Evolutionary conservation across 2,797 vertebrate species (phyloP).

Genomic region (Amniataba percoides): DNA sequence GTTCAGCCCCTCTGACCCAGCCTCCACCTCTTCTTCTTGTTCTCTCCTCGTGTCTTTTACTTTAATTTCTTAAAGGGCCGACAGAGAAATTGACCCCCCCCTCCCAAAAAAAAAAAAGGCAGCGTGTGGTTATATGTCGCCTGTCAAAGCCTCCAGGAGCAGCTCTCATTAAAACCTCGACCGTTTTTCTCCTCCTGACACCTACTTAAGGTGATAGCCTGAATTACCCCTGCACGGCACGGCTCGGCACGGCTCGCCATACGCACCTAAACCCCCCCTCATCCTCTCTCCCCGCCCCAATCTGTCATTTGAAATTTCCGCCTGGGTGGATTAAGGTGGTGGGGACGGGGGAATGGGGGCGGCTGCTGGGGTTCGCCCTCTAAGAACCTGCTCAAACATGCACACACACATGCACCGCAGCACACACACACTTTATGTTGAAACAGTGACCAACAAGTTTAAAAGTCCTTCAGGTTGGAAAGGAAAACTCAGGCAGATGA

Average conservation of each 20-base stretch:
- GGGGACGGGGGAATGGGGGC: conserved; percentile 28
- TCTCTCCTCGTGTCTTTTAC: conserved; percentile 45
- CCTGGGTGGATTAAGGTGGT: conserved; percentile 61
- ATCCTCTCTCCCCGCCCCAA: conserved; percentile 31
- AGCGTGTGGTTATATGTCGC: conserved; percentile 57
- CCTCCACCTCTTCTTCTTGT: conserved; percentile 19
- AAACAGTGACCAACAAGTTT: neutral
- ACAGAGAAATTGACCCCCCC: conserved; percentile 41
- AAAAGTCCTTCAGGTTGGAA: conserved; percentile 36
- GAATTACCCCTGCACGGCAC: conserved; percentile 58
- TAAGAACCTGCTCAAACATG: conserved; percentile 28
- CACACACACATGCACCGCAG: conserved; percentile 7
- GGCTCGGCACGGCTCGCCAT: conserved; percentile 26
- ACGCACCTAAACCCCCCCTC: conserved; percentile 14
- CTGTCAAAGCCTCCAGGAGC: conserved; percentile 66
- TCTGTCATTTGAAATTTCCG: conserved; percentile 76
- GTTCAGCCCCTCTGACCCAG: conserved; percentile 1
- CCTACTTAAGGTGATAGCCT: conserved; percentile 80
- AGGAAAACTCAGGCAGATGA: neutral
- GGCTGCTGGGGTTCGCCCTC: conserved; percentile 26
- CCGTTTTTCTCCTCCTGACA: conserved; percentile 76
- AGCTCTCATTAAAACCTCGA: conserved; percentile 76
- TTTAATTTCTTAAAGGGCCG: conserved; percentile 76
- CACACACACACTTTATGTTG: conserved; percentile 3
- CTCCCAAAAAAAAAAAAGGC: conserved; percentile 48